Evolutionary conservation across 2,888 invertebrate species (phyloP), one percentile per base, ranked within the genome.

Genomic region (Zaprionus bogoriensis): DNA sequence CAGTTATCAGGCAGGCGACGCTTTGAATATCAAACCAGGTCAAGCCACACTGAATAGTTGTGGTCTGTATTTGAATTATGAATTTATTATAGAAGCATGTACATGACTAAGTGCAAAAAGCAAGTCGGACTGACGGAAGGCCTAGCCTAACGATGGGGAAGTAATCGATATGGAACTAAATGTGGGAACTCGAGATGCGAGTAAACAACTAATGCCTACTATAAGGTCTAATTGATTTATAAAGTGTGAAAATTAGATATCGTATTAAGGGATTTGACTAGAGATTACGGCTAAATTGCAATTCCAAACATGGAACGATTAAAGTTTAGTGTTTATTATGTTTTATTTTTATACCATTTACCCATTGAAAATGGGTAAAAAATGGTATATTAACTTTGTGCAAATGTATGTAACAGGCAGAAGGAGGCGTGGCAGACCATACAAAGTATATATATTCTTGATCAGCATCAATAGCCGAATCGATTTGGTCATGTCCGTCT

Each of bases 11-110:
- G 42, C 22, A 64, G 52, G 30, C 23, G 38, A 39, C 39, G 52
- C 39, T 50, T 64, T 58, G 68, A 63, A 76, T 82, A 85, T 85
- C 68, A 59, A 85, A 73, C 54, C 65, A 74, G 71, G 74, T 53
- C 71, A 71, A 41, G 59, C 58, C 58, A 55, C 30, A 64, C 51
- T 32, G 12, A 12, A 12, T 12, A n/a, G 50, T 57, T 55, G 36
- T 47, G 54, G 12, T 36, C 42, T n/a, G n/a, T 30, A 12, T 12
- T 27, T 25, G 4, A 17, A 44, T 42, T 46, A 23, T 10, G 25
- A 19, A 14, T 23, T 32, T 50, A 27, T 68, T 54, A 46, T 32
- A 51, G 10, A 46, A n/a, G n/a, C 9, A 27, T 3, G 17, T 69
- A 58, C 41, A 74, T 69, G 70, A 71, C 75, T 74, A 71, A 66